These are phyloP conservation scores for Chaenogobius annularis DNA, from an alignment of 2,113 vertebrate species.

Conservation along the genomic window DNA sequence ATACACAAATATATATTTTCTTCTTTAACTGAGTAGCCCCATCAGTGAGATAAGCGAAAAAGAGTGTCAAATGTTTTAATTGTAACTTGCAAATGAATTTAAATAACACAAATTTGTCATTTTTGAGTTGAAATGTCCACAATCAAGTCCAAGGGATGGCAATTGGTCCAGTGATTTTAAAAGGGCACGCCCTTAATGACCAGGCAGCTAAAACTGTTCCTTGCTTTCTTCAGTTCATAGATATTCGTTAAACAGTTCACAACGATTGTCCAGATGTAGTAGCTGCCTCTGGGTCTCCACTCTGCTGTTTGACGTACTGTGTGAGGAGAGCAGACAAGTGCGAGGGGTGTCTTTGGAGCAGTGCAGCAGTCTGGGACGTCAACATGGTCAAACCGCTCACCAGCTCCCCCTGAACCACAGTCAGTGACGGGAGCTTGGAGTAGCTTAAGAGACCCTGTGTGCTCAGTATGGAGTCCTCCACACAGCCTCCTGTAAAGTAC, in stretches of 20 bases:
- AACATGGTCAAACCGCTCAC: slow-evolving; percentile 78
- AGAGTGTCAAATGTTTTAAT: not conserved
- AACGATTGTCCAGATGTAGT: slow-evolving; percentile 39
- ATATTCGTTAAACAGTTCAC: slow-evolving; percentile 22
- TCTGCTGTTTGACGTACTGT: slow-evolving; percentile 79
- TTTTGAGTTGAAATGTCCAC: slow-evolving; percentile 16
- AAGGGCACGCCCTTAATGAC: not conserved
- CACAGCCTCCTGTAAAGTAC: slow-evolving; percentile 80
- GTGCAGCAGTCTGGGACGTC: slow-evolving; percentile 71
- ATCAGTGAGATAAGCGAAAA: too few relatives aligned
- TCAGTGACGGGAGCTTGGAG: slow-evolving; percentile 81
- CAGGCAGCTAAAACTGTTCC: not conserved
- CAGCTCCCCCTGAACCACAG: slow-evolving; percentile 75
- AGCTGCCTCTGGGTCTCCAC: not conserved
- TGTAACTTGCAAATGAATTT: slow-evolving; percentile 11
- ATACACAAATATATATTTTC: too few relatives aligned
- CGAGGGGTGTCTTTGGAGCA: slow-evolving; percentile 80
- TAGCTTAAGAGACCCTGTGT: slow-evolving; percentile 81
- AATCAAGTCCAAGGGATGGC: slow-evolving; percentile 2
- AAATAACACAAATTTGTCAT: slow-evolving; percentile 9
- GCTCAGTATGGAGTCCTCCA: slow-evolving; percentile 87
- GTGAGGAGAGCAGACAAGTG: slow-evolving; percentile 81
- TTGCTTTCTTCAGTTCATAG: slow-evolving; percentile 10
- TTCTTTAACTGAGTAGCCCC: too few relatives aligned
- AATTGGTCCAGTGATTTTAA: slow-evolving; percentile 3